Conservation (phyloP, 1,140 invertebrate species). For the Plutomurus gul region DNA sequence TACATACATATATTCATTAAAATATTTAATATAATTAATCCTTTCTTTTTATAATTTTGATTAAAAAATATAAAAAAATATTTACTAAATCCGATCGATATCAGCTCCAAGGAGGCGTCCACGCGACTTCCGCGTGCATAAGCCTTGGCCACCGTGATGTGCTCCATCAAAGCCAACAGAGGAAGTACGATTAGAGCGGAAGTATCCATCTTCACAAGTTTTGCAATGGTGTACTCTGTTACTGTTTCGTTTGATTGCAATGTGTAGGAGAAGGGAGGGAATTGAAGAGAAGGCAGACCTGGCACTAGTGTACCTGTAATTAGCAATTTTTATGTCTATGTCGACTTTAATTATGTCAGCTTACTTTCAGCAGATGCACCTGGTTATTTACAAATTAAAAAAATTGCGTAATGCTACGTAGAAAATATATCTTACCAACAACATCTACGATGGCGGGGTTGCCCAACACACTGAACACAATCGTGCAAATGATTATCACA, state of each 20-base stretch:
- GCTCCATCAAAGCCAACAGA: constrained; percentile 75
- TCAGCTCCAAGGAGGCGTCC: constrained; percentile 80
- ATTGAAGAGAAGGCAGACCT: constrained; percentile 67
- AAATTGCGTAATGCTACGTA: background rate
- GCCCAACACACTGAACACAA: background rate
- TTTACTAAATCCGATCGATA: constrained; percentile 84
- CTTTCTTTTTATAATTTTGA: too few relatives aligned
- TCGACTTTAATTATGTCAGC: too few relatives aligned
- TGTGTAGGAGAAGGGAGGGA: constrained; percentile 69
- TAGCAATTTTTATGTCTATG: background rate
- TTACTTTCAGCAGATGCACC: background rate
- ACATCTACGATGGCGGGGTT: constrained; percentile 30
- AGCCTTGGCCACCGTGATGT: constrained; percentile 79
- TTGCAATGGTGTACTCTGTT: constrained; percentile 64
- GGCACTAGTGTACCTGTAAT: constrained; percentile 66
- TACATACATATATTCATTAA: too few relatives aligned
- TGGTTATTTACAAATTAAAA: background rate
- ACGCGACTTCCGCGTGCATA: constrained; percentile 58
- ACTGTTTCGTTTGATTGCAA: constrained; percentile 63
- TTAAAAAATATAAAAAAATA: too few relatives aligned
- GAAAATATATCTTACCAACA: constrained; percentile 31
- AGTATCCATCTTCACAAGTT: constrained; percentile 70
- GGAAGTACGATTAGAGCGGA: constrained; percentile 77
- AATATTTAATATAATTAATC: too few relatives aligned
- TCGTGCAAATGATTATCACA: constrained; percentile 56